phyloP scores from a whole-genome alignment of 92 coral and sea anemone genomes.

The Epizoanthus fatuus region DNA sequence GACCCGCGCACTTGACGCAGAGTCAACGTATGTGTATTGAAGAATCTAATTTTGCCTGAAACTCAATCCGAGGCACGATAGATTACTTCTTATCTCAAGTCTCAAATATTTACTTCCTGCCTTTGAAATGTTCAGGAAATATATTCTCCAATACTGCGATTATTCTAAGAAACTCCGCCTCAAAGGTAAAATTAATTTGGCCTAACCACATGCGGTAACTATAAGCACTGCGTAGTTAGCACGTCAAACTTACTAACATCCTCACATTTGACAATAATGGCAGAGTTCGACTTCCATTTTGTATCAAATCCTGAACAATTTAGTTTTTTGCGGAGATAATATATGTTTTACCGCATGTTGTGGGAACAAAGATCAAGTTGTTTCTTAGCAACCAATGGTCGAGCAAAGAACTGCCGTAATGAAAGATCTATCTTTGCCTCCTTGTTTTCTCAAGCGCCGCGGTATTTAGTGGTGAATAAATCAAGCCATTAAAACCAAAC shows the following conservation, averaged over 20 bases:
- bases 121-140: slow-evolving; percentile 87
- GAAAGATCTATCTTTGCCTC: slow-evolving; percentile 14
- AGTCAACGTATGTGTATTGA: slow-evolving; percentile 2
- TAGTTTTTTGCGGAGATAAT: slow-evolving; percentile 33
- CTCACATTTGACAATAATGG: not conserved
- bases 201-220: slow-evolving; percentile 56
- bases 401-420: slow-evolving; percentile 40
- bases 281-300: slow-evolving; percentile 17
- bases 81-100: slow-evolving; percentile 75
- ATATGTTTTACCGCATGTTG: slow-evolving; percentile 37
- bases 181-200: slow-evolving; percentile 78
- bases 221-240: slow-evolving; percentile 14
- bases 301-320: slow-evolving; percentile 34
- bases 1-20: slow-evolving; percentile 8
- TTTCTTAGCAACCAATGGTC: slow-evolving; percentile 45
- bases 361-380: slow-evolving; percentile 34
- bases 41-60: slow-evolving; percentile 30
- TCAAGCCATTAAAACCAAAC: not conserved
- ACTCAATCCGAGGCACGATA: slow-evolving; percentile 39
- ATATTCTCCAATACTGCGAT: slow-evolving; percentile 70
- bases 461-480: slow-evolving; percentile 14
- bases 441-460: slow-evolving; percentile 17
- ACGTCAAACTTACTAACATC: slow-evolving; percentile 7
- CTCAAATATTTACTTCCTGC: slow-evolving; percentile 86
- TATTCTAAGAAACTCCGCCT: slow-evolving; percentile 86